Percentiles rank a stretch among this genome's conserved stretches.
phyloP scores from a whole-genome alignment of 2,797 vertebrate genomes.

The Hipposideros larvatus region DNA sequence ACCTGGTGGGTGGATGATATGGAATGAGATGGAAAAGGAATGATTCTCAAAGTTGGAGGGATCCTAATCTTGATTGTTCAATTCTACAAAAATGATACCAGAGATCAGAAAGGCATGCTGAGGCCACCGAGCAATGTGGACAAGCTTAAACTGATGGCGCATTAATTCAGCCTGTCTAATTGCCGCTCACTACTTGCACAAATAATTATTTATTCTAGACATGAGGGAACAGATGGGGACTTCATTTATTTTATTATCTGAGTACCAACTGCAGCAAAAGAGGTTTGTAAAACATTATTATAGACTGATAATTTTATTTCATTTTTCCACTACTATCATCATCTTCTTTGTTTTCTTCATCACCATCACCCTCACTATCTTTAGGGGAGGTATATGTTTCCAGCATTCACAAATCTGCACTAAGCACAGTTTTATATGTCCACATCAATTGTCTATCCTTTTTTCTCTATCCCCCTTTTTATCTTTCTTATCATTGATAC shows the following conservation, averaged over 20 bases:
- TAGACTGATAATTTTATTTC: slow-evolving; percentile 13
- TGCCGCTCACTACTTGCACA: background rate
- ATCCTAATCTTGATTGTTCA: background rate
- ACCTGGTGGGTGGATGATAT: background rate
- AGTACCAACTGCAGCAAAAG: slow-evolving; percentile 17
- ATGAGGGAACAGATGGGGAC: slow-evolving; percentile 21
- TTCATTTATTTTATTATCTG: slow-evolving; percentile 61
- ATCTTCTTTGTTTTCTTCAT: background rate
- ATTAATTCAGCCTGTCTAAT: background rate
- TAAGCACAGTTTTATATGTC: background rate
- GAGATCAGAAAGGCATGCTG: background rate
- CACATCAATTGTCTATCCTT: slow-evolving; percentile 1
- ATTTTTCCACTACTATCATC: background rate
- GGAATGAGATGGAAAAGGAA: background rate
- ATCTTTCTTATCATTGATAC: slow-evolving; percentile 18
- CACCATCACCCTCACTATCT: background rate
- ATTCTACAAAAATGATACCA: background rate
- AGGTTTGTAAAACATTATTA: slow-evolving; percentile 20
- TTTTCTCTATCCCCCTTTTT: background rate
- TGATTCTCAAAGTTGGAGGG: background rate
- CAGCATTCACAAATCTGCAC: background rate
- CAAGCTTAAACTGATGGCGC: background rate
- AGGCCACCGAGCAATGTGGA: background rate
- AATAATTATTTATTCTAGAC: slow-evolving; percentile 57
- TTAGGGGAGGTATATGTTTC: background rate